Conservation (phyloP, 2,888 invertebrate species). For the Netelia melanura region DNA sequence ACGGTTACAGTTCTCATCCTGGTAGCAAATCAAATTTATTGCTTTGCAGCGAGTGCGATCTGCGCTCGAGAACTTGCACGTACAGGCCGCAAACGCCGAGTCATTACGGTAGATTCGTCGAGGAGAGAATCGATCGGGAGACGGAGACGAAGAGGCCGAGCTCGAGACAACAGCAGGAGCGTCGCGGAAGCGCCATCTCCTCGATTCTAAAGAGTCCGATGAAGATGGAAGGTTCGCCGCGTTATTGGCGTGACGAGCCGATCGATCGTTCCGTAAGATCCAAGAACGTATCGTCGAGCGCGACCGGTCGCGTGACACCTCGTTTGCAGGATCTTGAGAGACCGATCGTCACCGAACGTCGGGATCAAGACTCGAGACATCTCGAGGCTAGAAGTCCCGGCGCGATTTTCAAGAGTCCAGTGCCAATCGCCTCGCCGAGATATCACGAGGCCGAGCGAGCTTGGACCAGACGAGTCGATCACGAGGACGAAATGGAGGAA, state of each 20-base stretch:
- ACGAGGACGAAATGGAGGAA: slow-evolving; percentile 21
- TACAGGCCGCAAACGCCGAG: slow-evolving; percentile 80
- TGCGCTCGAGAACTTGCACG: slow-evolving; percentile 78
- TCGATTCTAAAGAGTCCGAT: slow-evolving; percentile 50
- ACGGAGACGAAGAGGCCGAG: not conserved
- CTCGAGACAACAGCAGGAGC: slow-evolving; percentile 46
- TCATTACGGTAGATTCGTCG: slow-evolving; percentile 77
- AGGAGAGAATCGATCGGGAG: slow-evolving; percentile 76
- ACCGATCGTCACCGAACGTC: not conserved
- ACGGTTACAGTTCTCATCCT: slow-evolving; percentile 81
- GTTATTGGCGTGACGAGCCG: slow-evolving; percentile 40
- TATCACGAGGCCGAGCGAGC: slow-evolving; percentile 39
- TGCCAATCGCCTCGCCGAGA: slow-evolving; percentile 27
- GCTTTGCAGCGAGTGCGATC: slow-evolving; percentile 82
- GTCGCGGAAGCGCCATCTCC: slow-evolving; percentile 25
- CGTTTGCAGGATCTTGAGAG: slow-evolving; percentile 18
- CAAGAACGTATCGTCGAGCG: slow-evolving; percentile 26
- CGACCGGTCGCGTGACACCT: not conserved
- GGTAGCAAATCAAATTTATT: slow-evolving; percentile 83
- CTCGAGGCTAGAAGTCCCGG: slow-evolving; percentile 32
- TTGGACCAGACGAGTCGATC: slow-evolving; percentile 29
- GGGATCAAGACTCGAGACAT: slow-evolving; percentile 21
- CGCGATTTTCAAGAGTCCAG: slow-evolving; percentile 2
- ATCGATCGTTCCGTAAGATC: slow-evolving; percentile 14
- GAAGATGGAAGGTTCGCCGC: slow-evolving; percentile 49